Evolutionary conservation across 2,888 invertebrate genomes (phyloP).

Genomic region (Strigamia crassipes): DNA sequence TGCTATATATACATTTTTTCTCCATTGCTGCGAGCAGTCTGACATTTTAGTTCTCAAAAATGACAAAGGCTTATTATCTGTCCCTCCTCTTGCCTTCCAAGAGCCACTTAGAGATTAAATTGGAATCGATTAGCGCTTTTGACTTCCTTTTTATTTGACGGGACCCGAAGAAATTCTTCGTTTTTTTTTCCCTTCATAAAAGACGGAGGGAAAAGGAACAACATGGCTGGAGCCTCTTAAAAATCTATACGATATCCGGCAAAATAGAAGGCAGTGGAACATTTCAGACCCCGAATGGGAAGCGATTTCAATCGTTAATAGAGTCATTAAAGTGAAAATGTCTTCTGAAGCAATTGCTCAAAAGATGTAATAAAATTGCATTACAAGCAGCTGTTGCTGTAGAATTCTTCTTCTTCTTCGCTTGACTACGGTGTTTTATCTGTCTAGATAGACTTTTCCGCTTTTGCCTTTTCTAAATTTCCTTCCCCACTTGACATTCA

Average conservation of each 20-base stretch:
- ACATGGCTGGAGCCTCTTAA: constrained; percentile 42
- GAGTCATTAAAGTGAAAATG: constrained; percentile 42
- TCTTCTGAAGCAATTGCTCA: constrained; percentile 40
- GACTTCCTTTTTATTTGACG: constrained; percentile 40
- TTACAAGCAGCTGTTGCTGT: constrained; percentile 35
- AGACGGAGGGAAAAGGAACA: constrained; percentile 7
- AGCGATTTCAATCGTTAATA: constrained; percentile 37
- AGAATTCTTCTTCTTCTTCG: neutral
- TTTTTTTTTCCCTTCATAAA: neutral
- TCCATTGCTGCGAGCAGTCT: neutral
- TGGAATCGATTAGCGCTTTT: constrained; percentile 42
- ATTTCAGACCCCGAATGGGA: constrained; percentile 40
- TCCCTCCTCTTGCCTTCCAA: constrained; percentile 20
- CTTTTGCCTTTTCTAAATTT: neutral
- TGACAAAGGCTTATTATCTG: constrained; percentile 38
- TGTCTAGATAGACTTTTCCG: neutral
- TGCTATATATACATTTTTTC: neutral
- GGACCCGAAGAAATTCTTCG: constrained; percentile 10
- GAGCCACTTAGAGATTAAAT: constrained; percentile 42
- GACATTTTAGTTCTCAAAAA: constrained; percentile 16
- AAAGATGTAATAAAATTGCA: constrained; percentile 40
- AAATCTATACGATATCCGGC: constrained; percentile 42
- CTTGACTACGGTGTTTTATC: neutral
- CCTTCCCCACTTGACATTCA: too few species aligned
- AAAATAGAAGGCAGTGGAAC: constrained; percentile 35